Conservation (phyloP, 2,113 vertebrate species). For the Gila orcuttii region DNA sequence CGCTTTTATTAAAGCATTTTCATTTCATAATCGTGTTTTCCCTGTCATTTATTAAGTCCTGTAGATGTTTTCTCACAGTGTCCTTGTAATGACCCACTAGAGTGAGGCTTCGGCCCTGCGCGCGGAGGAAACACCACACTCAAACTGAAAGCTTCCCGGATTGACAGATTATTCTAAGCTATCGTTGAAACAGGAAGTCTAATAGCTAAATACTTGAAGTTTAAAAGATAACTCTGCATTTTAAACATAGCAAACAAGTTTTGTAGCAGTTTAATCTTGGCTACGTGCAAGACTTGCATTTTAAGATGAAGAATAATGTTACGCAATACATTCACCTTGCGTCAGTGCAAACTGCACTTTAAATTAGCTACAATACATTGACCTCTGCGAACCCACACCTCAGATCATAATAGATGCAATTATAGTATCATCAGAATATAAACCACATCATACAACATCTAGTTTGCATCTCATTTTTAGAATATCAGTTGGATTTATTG, state of each 20-base stretch:
- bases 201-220: background rate
- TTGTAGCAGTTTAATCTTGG: background rate
- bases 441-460: background rate
- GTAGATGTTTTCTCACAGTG: constrained; percentile 52
- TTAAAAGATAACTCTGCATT: no score
- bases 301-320: background rate
- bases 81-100: constrained; percentile 77
- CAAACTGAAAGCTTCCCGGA: background rate
- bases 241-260: background rate
- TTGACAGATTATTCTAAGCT: background rate
- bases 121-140: background rate
- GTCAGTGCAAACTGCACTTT: background rate
- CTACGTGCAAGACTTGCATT: constrained; percentile 46
- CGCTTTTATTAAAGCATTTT: background rate
- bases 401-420: background rate
- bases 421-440: background rate
- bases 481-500: background rate
- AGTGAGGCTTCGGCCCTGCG: constrained; percentile 56
- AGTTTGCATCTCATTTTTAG: background rate
- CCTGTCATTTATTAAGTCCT: background rate
- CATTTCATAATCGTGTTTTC: no score
- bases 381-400: background rate
- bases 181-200: background rate
- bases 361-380: background rate
- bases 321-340: background rate